Evolutionary conservation across 2,113 vertebrate genomes (phyloP).

Genomic region (Myotis davidii): DNA sequence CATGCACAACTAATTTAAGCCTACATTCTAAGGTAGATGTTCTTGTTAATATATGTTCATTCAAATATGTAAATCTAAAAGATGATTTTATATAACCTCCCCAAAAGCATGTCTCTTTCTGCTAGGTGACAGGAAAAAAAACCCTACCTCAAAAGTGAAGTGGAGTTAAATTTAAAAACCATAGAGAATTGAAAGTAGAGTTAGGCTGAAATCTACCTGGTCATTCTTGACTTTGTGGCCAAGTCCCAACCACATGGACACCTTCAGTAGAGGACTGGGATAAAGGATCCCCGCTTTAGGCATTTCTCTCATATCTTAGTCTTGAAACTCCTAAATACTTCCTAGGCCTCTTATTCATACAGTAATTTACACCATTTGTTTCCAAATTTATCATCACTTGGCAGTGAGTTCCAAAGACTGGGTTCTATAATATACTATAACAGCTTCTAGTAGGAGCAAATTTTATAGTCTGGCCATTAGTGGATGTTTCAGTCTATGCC

Average conservation of each 20-base stretch:
- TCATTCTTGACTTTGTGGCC: neutral
- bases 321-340: neutral
- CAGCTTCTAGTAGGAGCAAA: neutral
- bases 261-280: neutral
- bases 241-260: neutral
- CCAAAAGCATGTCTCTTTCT: neutral
- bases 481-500: neutral
- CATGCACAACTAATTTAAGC: neutral
- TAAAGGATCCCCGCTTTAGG: neutral
- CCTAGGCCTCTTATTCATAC: neutral
- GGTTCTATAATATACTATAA: neutral
- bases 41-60: neutral
- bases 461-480: neutral
- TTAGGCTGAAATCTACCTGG: neutral
- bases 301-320: neutral
- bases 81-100: neutral
- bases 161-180: neutral
- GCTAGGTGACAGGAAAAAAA: neutral
- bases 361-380: neutral
- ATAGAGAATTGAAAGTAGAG: neutral
- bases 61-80: neutral
- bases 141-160: neutral
- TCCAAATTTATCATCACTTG: neutral
- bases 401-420: neutral
- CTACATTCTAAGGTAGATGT: neutral